Conservation (phyloP, 2,888 invertebrate genomes). For the Seira sanloemensis region DNA sequence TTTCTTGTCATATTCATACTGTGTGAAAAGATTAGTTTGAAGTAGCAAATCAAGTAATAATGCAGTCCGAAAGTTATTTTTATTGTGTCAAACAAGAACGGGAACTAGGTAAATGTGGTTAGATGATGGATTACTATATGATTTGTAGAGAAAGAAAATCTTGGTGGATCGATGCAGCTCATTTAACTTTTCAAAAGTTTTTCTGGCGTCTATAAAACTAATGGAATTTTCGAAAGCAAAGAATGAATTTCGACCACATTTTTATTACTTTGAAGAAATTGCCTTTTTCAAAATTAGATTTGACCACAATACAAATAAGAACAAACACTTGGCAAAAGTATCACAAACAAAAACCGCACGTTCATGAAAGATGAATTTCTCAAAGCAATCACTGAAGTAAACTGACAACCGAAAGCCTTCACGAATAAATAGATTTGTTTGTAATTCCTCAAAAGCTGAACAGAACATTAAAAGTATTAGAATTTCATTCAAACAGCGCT, state of each 20-base stretch:
- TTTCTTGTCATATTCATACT: background rate
- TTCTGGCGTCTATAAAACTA: background rate
- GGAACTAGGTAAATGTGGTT: conserved; percentile 11
- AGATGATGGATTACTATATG: no score
- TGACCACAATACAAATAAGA: conserved; percentile 2
- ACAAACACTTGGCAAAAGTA: background rate
- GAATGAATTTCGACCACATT: background rate
- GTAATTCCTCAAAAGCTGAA: background rate
- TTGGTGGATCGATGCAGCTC: background rate
- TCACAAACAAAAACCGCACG: background rate
- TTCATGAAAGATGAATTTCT: background rate
- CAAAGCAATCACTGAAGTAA: background rate
- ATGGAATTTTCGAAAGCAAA: background rate
- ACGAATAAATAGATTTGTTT: background rate
- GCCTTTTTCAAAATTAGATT: background rate
- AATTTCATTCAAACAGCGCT: background rate
- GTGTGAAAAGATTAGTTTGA: conserved; percentile 1
- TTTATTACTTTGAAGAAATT: background rate
- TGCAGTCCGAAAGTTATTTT: conserved; percentile 6
- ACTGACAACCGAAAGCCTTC: background rate
- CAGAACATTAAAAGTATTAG: background rate
- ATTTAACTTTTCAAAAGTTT: background rate
- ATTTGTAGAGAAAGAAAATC: background rate
- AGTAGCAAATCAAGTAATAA: conserved; percentile 7
- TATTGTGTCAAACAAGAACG: background rate